phyloP scores from a whole-genome alignment of 1,140 invertebrate species.

The Macrostomum lignano region DNA sequence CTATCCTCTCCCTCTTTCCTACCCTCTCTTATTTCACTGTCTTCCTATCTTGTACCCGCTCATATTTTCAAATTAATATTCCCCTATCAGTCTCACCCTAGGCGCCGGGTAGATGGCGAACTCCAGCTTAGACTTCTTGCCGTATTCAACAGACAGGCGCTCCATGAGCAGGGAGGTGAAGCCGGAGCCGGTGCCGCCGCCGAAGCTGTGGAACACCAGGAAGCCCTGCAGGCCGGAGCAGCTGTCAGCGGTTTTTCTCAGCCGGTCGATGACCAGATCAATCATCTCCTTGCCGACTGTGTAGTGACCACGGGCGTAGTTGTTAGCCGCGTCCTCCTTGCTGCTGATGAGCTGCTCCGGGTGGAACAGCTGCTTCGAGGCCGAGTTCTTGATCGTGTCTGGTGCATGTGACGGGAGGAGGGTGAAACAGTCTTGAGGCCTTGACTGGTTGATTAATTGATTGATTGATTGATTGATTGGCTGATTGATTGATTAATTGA shows the following conservation, averaged over 20 bases:
- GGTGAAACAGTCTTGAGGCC: too few species aligned
- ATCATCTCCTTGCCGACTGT: conserved; percentile 19
- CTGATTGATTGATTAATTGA: too few species aligned
- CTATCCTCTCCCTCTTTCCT: too few species aligned
- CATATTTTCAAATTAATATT: too few species aligned
- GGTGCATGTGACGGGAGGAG: too few species aligned
- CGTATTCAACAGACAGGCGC: conserved; percentile 54
- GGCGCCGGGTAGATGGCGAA: conserved; percentile 58
- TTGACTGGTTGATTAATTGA: too few species aligned
- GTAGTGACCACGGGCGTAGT: conserved; percentile 33
- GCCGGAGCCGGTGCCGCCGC: conserved; percentile 46
- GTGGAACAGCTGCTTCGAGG: conserved; percentile 33
- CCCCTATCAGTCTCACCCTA: conserved; percentile 34
- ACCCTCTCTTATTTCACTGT: too few species aligned
- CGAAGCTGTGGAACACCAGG: conserved; percentile 30
- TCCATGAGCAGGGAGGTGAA: conserved; percentile 63
- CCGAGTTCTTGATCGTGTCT: conserved; percentile 35
- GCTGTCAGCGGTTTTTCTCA: conserved; percentile 40
- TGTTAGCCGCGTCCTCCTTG: conserved; percentile 12
- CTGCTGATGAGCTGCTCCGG: conserved; percentile 31
- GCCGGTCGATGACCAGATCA: conserved; percentile 25
- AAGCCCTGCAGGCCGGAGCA: conserved; percentile 47
- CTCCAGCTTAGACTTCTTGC: conserved; percentile 58
- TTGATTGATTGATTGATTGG: too few species aligned
- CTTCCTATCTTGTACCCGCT: too few species aligned